Evolutionary conservation across 2,113 vertebrate genomes (phyloP).

Genomic region (Dolichallabes microphthalmus): DNA sequence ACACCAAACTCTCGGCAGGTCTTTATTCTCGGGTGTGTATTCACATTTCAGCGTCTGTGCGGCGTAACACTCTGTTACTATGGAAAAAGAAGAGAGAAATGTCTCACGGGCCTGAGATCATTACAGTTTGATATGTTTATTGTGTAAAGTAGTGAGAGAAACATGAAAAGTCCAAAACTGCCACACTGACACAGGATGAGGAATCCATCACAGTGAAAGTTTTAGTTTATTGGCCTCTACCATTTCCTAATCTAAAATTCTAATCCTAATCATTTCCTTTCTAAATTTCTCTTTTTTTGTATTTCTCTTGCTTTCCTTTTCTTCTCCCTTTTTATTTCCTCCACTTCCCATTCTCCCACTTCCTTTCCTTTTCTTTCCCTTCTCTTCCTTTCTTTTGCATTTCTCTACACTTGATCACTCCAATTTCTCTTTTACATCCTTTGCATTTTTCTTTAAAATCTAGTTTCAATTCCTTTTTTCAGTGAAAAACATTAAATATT

Average conservation of each 20-base stretch:
- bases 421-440: neutral
- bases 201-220: neutral
- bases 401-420: neutral
- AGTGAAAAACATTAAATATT: neutral
- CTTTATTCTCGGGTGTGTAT: neutral
- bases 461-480: neutral
- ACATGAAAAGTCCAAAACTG: neutral
- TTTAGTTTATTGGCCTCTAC: too few relatives aligned
- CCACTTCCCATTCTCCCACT: too few relatives aligned
- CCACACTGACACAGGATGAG: neutral
- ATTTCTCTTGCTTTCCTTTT: too few relatives aligned
- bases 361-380: neutral
- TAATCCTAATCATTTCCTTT: neutral
- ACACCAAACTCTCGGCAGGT: constrained; percentile 59
- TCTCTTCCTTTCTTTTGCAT: neutral
- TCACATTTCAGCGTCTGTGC: constrained; percentile 54
- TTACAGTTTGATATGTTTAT: neutral
- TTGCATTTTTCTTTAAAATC: neutral
- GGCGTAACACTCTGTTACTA: neutral
- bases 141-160: neutral
- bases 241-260: neutral
- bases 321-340: too few relatives aligned
- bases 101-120: neutral
- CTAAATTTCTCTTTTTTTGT: too few relatives aligned
- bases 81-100: neutral